phyloP scores from a whole-genome alignment of 2,113 vertebrate genomes.

The Dasyurus viverrinus region DNA sequence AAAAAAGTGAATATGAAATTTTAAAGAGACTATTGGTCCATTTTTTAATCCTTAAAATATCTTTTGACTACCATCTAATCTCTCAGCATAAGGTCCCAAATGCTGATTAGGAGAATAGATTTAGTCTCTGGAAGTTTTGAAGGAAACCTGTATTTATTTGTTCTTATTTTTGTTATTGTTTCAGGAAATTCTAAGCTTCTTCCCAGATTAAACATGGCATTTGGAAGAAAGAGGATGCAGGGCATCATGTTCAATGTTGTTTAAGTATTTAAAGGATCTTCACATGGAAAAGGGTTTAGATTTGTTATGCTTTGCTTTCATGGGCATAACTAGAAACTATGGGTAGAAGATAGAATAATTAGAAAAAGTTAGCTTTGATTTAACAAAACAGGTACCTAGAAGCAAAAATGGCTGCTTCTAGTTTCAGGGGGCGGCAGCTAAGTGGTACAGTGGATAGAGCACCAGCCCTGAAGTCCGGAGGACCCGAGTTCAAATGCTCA shows the following conservation, averaged over 20 bases:
- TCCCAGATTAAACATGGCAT: not conserved
- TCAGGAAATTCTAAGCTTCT: not conserved
- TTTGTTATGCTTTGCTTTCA: not conserved
- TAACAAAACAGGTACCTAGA: not conserved
- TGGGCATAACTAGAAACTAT: not conserved
- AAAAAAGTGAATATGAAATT: not conserved
- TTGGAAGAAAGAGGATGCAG: not conserved
- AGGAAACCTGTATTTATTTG: not conserved
- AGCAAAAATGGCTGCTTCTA: not conserved
- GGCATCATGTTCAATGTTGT: not conserved
- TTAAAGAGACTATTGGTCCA: not conserved
- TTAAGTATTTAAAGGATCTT: not conserved
- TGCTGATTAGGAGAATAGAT: not conserved
- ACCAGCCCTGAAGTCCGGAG: too few species aligned
- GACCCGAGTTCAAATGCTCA: too few species aligned
- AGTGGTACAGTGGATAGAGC: too few species aligned
- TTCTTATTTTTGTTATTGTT: not conserved
- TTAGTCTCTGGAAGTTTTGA: not conserved
- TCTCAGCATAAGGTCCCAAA: not conserved
- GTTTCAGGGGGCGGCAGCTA: too few species aligned
- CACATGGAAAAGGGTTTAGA: not conserved
- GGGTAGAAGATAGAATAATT: not conserved
- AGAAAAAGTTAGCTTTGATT: not conserved
- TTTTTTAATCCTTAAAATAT: not conserved
- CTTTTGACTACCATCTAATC: not conserved